Evolutionary conservation across 2,113 vertebrate genomes (phyloP).

Genomic region (Menidia beryllina): DNA sequence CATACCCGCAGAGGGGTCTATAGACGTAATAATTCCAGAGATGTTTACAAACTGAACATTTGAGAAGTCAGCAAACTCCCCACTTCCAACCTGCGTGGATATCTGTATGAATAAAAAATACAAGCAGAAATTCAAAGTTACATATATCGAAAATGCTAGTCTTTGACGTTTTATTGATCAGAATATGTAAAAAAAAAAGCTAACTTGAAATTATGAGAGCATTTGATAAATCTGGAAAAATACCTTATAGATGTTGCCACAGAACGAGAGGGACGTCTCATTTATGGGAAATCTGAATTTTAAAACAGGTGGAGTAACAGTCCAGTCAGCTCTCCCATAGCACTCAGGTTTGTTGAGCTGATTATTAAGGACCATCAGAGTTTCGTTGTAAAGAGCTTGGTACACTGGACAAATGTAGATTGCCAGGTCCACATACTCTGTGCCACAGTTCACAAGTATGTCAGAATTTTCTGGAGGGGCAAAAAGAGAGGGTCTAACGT

Average conservation of each 20-base stretch:
- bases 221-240: not conserved
- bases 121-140: not conserved
- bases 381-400: constrained; percentile 75
- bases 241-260: constrained; percentile 72
- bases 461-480: constrained; percentile 72
- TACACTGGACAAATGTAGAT: constrained; percentile 82
- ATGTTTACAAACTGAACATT: constrained; percentile 77
- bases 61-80: constrained; percentile 76
- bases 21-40: constrained; percentile 72
- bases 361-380: constrained; percentile 77
- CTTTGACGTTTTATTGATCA: too few relatives aligned
- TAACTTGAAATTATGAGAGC: too few relatives aligned
- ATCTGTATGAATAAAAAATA: constrained; percentile 57
- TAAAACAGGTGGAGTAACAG: constrained; percentile 63
- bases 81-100: constrained; percentile 55
- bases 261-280: constrained; percentile 42
- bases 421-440: constrained; percentile 67
- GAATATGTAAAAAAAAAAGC: too few relatives aligned
- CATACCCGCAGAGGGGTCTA: constrained; percentile 60
- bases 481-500: not conserved
- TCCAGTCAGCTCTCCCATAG: constrained; percentile 65
- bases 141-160: not conserved
- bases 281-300: constrained; percentile 75
- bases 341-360: constrained; percentile 51
- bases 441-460: constrained; percentile 75